Conservation (phyloP, 2,113 vertebrate genomes). For the Puffinus mauretanicus region DNA sequence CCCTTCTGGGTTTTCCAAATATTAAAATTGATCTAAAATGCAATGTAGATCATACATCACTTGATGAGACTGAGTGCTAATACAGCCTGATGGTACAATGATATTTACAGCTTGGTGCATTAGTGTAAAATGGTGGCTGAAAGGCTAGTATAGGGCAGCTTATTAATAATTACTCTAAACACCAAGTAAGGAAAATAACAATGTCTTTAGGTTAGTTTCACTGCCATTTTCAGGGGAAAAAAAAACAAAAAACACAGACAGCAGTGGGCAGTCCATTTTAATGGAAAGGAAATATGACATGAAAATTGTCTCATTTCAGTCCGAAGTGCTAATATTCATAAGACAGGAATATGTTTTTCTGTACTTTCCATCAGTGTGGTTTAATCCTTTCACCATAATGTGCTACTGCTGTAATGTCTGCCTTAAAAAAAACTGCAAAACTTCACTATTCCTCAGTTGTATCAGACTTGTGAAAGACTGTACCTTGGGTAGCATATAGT, state of each 20-base stretch:
- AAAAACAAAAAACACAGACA: neutral
- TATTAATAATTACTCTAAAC: neutral
- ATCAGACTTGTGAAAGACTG: neutral
- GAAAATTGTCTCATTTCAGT: neutral
- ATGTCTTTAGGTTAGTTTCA: neutral
- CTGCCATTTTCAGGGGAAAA: neutral
- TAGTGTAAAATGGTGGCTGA: neutral
- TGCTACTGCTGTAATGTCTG: slow-evolving; percentile 5
- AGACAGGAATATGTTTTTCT: slow-evolving; percentile 12
- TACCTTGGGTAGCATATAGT: neutral
- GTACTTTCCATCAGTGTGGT: slow-evolving; percentile 8
- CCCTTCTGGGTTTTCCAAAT: slow-evolving; percentile 26
- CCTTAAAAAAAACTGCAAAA: neutral
- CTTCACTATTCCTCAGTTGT: neutral
- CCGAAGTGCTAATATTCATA: neutral
- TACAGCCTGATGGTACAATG: neutral
- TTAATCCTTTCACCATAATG: slow-evolving; percentile 7
- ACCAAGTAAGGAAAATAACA: neutral
- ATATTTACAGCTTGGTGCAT: neutral
- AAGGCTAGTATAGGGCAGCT: neutral
- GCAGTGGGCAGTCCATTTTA: neutral
- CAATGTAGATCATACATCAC: neutral
- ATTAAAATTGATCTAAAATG: slow-evolving; percentile 45
- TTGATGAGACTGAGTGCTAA: neutral
- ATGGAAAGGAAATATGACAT: neutral